Evolutionary conservation across 2,113 vertebrate species (phyloP), one percentile per base, ranked within the genome.

Genomic region (Poeciliopsis occidentalis): DNA sequence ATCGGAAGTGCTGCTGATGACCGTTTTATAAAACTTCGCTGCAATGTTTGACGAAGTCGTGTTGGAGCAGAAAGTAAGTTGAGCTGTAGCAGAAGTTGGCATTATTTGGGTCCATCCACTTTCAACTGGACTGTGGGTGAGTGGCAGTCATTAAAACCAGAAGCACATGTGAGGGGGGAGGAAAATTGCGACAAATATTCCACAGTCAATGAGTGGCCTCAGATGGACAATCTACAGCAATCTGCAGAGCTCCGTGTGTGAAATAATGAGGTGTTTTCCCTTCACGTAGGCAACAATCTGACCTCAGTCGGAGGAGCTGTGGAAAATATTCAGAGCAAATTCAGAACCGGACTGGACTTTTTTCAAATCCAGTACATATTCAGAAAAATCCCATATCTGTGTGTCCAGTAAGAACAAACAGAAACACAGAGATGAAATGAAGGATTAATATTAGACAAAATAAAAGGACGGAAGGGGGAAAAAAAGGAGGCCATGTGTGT

Each of bases 231-330:
- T 85, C 67, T 78, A 66, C 75, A 76, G 73, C 12, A 86, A 87
- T 85, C 24, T 57, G 64, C n/a, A 63, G 80, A 67, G 54, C 68
- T 82, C 54, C 44, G 87, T 89, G 87, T 88, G 87, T 80, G 87
- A 90, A 88, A 78, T 79, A 88, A 90, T 87, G 84, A 91, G 87
- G 90, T 90, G 88, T 92, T 88, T 29, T 89, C 69, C 80, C 72
- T 78, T 84, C 82, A 85, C 87, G 90, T 69, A 76, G 79, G 37
- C 84, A 83, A 89, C 88, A 82, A 92, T 91, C 88, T 79, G 75
- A 76, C 71, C 80, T 85, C 72, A 76, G 19, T 15, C 76, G 86
- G 86, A 87, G 73, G 26, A 79, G 64, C 73, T 13, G 79, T 76
- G 82, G 82, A 88, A 92, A 90, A 80, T 67, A 78, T 77, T 75